These are phyloP conservation scores for Hypomecis punctinalis DNA, from an alignment of 2,888 invertebrate species.

Conservation along the genomic window DNA sequence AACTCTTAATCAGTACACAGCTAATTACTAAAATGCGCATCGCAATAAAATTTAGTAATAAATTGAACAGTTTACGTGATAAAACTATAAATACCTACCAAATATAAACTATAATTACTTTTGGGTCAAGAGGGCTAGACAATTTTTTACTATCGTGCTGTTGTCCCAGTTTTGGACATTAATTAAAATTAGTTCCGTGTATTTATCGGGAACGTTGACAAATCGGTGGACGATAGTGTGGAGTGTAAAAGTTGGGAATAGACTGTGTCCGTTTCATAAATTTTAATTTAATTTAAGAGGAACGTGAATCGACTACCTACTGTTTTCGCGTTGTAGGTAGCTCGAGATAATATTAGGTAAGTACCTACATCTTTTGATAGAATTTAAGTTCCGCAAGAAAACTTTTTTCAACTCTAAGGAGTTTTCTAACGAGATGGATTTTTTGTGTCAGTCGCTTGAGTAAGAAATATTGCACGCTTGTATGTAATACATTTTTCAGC, in stretches of 20 bases:
- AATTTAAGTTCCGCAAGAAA: no score
- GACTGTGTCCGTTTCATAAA: no score
- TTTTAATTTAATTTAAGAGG: no score
- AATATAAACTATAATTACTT: not conserved
- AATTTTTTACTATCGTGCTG: constrained; percentile 1
- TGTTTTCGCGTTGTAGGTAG: no score
- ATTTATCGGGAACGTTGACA: not conserved
- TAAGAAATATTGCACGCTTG: no score
- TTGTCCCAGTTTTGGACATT: constrained; percentile 15
- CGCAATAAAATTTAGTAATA: not conserved
- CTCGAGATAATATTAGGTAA: no score
- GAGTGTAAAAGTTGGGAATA: not conserved
- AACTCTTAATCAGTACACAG: not conserved
- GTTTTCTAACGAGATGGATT: no score
- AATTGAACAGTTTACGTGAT: constrained; percentile 12
- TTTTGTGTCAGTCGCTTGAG: no score
- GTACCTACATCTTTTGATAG: no score
- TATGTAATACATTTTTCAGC: no score
- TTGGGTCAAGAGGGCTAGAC: constrained; percentile 3
- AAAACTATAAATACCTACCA: not conserved
- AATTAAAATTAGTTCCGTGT: constrained; percentile 28
- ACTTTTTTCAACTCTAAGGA: no score
- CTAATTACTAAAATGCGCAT: not conserved
- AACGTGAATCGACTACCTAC: no score
- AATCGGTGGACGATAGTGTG: not conserved